These are phyloP conservation scores for Sciaenops ocellatus DNA, from an alignment of 2,797 vertebrate species.

Conservation along the genomic window DNA sequence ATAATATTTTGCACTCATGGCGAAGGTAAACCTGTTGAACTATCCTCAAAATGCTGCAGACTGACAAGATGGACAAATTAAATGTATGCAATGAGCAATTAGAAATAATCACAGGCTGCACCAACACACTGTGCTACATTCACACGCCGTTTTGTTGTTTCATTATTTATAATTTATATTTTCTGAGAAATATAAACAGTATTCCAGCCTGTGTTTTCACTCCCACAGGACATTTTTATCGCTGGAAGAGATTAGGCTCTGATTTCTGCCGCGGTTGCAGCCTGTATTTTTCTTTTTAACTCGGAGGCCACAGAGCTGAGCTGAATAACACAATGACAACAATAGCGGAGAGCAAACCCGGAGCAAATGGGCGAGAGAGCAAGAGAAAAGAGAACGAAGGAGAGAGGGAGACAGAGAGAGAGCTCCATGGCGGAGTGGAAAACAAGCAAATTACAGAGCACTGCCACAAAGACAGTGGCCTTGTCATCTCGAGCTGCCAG, in stretches of 20 bases:
- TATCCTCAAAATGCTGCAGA: no score
- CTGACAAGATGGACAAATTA: no score
- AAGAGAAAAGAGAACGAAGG: conserved; percentile 53
- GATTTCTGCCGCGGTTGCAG: conserved; percentile 47
- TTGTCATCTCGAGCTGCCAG: conserved; percentile 87
- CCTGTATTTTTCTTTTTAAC: conserved; percentile 75
- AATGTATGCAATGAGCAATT: no score
- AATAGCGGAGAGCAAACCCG: conserved; percentile 57
- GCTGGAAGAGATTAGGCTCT: conserved; percentile 34
- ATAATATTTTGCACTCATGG: neutral
- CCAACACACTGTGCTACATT: no score
- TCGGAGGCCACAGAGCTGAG: conserved; percentile 71
- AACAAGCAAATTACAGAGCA: conserved; percentile 88
- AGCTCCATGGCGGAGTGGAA: conserved; percentile 84
- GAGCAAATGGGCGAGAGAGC: conserved; percentile 50
- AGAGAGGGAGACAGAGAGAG: conserved; percentile 57
- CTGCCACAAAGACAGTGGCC: conserved; percentile 83
- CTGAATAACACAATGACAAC: conserved; percentile 77
- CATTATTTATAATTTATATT: no score
- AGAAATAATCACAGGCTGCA: no score
- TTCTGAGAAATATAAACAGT: no score
- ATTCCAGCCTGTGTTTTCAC: neutral
- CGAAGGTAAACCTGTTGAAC: no score
- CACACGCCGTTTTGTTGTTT: no score
- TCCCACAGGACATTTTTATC: neutral